A percentile compares a stretch with the other conserved stretches of the same genome.
Evolutionary conservation across 2,113 vertebrate genomes (phyloP).

Genomic region (Panthera tigris): DNA sequence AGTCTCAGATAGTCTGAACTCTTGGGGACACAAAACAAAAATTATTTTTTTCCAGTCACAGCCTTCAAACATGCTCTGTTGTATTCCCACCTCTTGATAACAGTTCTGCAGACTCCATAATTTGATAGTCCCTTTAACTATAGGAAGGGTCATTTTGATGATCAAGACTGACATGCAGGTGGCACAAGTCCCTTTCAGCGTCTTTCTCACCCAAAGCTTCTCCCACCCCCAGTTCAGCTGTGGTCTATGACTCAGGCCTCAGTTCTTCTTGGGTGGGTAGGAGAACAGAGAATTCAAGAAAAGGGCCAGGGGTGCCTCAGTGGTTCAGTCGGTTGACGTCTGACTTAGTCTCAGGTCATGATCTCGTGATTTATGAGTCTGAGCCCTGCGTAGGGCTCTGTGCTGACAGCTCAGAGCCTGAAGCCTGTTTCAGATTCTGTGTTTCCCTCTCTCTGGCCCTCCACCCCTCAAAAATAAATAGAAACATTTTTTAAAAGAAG

Average conservation of each 20-base stretch:
- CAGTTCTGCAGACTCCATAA: rapidly evolving
- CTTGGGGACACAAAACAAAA: neutral
- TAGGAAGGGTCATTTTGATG: neutral
- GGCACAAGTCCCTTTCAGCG: neutral
- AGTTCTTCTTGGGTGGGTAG: neutral
- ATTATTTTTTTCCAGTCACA: neutral
- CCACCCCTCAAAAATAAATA: too few relatives aligned
- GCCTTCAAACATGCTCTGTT: neutral
- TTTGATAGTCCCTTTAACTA: neutral
- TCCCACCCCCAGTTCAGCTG: neutral
- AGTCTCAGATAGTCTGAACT: neutral
- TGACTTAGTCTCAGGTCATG: too few relatives aligned
- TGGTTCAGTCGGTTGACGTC: too few relatives aligned
- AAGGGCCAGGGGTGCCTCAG: neutral
- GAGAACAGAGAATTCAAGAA: neutral
- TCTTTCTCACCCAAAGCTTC: neutral
- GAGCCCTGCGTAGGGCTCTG: too few relatives aligned
- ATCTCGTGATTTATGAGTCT: too few relatives aligned
- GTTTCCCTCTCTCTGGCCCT: too few relatives aligned
- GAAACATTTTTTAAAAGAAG: too few relatives aligned
- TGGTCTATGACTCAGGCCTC: neutral
- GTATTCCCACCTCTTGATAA: neutral
- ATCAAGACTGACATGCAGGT: neutral
- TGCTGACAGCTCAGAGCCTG: too few relatives aligned
- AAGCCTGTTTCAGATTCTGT: too few relatives aligned